Evolutionary conservation across 2,888 invertebrate genomes (phyloP).

Genomic region (Pyrrhosoma nymphula): DNA sequence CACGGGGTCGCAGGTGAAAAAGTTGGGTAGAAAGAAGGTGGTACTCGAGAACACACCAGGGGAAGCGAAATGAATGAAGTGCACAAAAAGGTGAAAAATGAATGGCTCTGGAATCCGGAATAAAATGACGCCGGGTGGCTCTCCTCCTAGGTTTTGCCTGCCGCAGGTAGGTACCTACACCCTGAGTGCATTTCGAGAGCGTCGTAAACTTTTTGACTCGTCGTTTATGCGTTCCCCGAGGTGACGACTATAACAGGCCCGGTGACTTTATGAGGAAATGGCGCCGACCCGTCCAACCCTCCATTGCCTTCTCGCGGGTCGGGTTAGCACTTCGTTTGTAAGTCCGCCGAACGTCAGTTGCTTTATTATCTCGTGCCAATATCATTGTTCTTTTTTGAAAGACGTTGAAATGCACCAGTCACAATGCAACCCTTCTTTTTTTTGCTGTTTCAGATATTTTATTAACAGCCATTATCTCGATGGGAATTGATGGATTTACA

Average conservation of each 20-base stretch:
- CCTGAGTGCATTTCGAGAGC: background rate
- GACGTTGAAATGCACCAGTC: too few relatives aligned
- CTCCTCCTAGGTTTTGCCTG: background rate
- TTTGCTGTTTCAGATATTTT: background rate
- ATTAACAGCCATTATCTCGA: background rate
- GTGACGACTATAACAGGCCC: background rate
- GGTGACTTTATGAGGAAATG: background rate
- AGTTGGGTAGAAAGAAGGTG: background rate
- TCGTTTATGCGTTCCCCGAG: background rate
- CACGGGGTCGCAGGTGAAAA: background rate
- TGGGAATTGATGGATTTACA: background rate
- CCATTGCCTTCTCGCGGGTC: background rate
- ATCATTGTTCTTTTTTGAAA: too few relatives aligned
- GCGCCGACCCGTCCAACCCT: background rate
- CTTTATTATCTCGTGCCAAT: background rate
- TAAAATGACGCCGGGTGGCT: background rate
- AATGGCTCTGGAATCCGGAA: background rate
- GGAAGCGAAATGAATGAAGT: background rate
- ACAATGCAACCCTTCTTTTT: background rate
- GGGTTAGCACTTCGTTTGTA: background rate
- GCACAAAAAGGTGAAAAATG: background rate
- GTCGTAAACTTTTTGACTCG: slow-evolving; percentile 19
- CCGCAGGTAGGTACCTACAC: background rate
- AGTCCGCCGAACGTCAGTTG: background rate
- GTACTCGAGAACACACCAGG: background rate